Evolutionary conservation across 30 jellyfish, hydroid and myxozoan species (phyloP).

Genomic region (Hydractinia symbiolongicarpus): DNA sequence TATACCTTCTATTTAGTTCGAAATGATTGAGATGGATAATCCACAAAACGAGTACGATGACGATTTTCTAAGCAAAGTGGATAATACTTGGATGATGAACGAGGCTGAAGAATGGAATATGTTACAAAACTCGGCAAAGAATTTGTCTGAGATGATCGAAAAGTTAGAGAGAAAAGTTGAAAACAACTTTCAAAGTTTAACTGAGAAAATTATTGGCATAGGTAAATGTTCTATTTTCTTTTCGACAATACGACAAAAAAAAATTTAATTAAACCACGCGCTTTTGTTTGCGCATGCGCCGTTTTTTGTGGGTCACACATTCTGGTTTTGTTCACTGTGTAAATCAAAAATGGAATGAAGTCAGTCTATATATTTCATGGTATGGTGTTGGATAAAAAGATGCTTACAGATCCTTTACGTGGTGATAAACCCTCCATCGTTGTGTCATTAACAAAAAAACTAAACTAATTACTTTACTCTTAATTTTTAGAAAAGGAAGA

Average conservation of each 20-base stretch:
- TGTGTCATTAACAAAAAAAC: neutral
- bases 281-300: no score
- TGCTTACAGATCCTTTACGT: neutral
- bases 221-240: no score
- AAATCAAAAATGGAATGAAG: no score
- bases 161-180: neutral
- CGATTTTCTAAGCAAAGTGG: constrained; percentile 12
- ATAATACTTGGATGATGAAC: constrained; percentile 13
- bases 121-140: neutral
- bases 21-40: constrained; percentile 5
- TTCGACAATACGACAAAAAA: no score
- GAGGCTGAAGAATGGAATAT: constrained; percentile 14
- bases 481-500: constrained; percentile 15
- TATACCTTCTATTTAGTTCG: neutral
- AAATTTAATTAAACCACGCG: no score
- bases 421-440: neutral
- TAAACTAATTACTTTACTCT: neutral
- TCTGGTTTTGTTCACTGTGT: no score
- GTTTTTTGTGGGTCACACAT: no score
- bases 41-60: neutral
- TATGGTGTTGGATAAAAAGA: neutral
- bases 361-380: no score
- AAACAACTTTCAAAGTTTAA: neutral
- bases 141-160: neutral
- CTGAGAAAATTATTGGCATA: no score